phyloP scores from a whole-genome alignment of 2,113 vertebrate species.

The Thamnaconus septentrionalis region DNA sequence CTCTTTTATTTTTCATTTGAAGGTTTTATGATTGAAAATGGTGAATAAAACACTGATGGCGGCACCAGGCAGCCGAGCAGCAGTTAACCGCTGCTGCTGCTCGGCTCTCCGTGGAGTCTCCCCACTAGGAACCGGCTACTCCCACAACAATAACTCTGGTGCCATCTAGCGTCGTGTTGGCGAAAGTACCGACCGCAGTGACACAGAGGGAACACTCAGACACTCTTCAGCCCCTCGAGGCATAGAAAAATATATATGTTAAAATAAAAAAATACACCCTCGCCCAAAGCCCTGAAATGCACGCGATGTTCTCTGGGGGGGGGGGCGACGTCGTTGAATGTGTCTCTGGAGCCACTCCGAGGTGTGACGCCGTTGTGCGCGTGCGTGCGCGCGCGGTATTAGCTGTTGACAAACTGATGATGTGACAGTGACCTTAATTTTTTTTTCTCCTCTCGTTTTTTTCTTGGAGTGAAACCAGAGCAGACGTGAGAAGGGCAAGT shows the following conservation, averaged over 20 bases:
- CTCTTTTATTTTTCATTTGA: too few species aligned
- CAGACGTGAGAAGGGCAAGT: slow-evolving; percentile 1
- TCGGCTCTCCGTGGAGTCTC: not conserved
- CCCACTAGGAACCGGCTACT: not conserved
- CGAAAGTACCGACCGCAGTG: slow-evolving; percentile 7
- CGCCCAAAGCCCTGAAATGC: not conserved
- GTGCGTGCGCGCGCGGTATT: slow-evolving; percentile 5
- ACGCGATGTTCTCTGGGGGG: not conserved
- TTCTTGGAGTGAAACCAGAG: slow-evolving; percentile 7
- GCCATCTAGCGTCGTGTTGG: slow-evolving; percentile 61
- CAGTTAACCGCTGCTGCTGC: not conserved
- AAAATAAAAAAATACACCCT: too few species aligned
- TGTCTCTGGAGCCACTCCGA: not conserved
- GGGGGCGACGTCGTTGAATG: not conserved
- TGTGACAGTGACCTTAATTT: not conserved
- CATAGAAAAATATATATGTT: too few species aligned
- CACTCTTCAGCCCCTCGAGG: not conserved
- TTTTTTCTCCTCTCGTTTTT: not conserved
- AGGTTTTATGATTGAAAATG: too few species aligned
- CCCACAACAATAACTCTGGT: slow-evolving; percentile 44
- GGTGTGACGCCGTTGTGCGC: not conserved
- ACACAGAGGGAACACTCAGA: not conserved
- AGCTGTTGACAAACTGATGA: slow-evolving; percentile 32
- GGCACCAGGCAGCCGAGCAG: too few species aligned
- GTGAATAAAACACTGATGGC: too few species aligned